phyloP scores from a whole-genome alignment of 2,888 invertebrate genomes.

The Glyphotaelius pellucidus region DNA sequence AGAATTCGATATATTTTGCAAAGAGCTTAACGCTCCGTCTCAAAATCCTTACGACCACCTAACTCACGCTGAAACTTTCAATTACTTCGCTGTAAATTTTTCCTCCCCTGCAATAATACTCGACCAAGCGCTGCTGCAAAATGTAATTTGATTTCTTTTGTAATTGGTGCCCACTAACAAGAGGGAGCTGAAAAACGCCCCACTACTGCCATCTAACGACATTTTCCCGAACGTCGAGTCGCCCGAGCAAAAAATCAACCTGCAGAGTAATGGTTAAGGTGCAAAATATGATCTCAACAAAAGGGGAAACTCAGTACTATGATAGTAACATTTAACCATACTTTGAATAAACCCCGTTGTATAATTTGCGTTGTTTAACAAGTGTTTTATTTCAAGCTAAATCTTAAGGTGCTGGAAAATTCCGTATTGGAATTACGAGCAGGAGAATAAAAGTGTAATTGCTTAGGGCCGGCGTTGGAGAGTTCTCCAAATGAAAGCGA shows the following conservation, averaged over 20 bases:
- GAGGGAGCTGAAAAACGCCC: conserved; percentile 2
- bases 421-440: neutral
- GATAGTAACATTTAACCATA: neutral
- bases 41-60: neutral
- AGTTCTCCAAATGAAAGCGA: neutral
- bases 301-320: neutral
- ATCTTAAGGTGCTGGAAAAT: conserved; percentile 23
- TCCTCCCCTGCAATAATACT: neutral
- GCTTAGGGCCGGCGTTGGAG: conserved; percentile 9
- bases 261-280: neutral
- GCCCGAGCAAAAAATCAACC: neutral
- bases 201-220: conserved; percentile 21
- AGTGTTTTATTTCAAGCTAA: neutral
- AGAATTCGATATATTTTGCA: no score
- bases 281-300: neutral
- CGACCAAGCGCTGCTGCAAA: neutral
- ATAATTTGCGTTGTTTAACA: neutral
- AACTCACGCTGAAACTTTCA: conserved; percentile 34
- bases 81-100: conserved; percentile 20
- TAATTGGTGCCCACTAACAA: conserved; percentile 33
- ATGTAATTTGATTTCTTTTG: conserved; percentile 11
- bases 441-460: conserved; percentile 17
- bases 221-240: conserved; percentile 16
- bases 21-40: neutral
- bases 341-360: neutral